Base-by-base conservation (phyloP, 2,113 vertebrate genomes). In the Gymnogyps californianus region DNA sequence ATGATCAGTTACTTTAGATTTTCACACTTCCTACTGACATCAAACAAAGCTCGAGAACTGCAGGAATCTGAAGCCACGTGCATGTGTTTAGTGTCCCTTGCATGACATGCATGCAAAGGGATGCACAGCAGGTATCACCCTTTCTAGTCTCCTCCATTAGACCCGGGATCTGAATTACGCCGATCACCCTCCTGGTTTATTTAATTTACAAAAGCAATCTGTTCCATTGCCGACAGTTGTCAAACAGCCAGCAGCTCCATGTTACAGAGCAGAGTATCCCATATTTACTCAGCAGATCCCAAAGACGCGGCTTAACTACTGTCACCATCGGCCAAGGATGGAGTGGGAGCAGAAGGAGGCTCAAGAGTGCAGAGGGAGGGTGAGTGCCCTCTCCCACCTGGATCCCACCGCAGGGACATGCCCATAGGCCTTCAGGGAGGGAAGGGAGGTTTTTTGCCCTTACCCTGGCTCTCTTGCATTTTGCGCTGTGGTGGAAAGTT, bases 291-390 rank as follows among this genome's bases (percentile, higher is more conserved):
- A 74, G 46, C 21, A 80, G 10, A 46, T 28, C 20, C 49, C 67
- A 83, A 70, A 84, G n/a, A 49, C 1, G 1, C 1, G 7, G 34
- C 9, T 65, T 44, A 59, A 21, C 36, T 25, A 64, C 13, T 0
- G 0, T 7, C 4, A 0, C 75, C 24, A 7, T 3, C 0, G 0
- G 44, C 11, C 29, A 47, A 61, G 62, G 29, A 67, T 34, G 17
- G 10, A 12, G 17, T 44, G 13, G n/a, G 8, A 57, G 12, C 16
- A 36, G 19, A 4, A 88, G 29, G 22, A 76, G 31, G 19, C 9
- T n/a, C 46, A 70, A 44, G 36, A 65, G 5, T 0, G 1, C 6
- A 62, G 28, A 42, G 9, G 4, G 9, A 58, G 8, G 16, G 8
- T 0, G 0, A 59, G 22, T 1, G 7, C 8, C 26, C 11, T 59